A percentile compares a stretch with the other conserved stretches of the same genome.
Evolutionary conservation across 2,888 invertebrate genomes (phyloP).

Genomic region (Acanthopleura granulata): DNA sequence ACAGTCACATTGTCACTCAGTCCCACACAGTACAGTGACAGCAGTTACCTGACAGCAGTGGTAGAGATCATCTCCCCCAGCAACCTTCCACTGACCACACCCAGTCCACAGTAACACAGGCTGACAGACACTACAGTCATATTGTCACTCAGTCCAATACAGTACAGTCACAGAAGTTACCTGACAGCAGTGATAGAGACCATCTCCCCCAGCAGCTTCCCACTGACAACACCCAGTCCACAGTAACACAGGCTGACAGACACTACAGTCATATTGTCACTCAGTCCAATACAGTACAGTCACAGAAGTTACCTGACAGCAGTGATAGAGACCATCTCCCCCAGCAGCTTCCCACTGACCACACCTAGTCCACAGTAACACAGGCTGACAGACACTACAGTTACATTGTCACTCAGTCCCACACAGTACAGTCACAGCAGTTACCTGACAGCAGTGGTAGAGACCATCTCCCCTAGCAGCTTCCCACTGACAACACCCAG

Average conservation of each 20-base stretch:
- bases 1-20: constrained; percentile 56
- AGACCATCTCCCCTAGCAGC: constrained; percentile 57
- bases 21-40: constrained; percentile 38
- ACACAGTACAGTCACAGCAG: no score
- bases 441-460: constrained; percentile 55
- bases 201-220: constrained; percentile 56
- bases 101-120: constrained; percentile 65
- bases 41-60: constrained; percentile 60
- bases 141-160: constrained; percentile 60
- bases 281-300: no score
- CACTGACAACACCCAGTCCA: constrained; percentile 59
- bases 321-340: constrained; percentile 59
- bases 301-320: constrained; percentile 40
- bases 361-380: constrained; percentile 64
- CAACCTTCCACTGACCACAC: constrained; percentile 53
- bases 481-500: constrained; percentile 58
- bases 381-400: constrained; percentile 55
- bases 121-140: constrained; percentile 59
- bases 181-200: constrained; percentile 61
- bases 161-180: no score
- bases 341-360: constrained; percentile 59
- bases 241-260: constrained; percentile 67
- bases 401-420: no score
- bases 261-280: no score
- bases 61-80: constrained; percentile 60